These are phyloP conservation scores for Shargacucullia verbasci DNA, from an alignment of 2,888 invertebrate species.

Conservation along the genomic window DNA sequence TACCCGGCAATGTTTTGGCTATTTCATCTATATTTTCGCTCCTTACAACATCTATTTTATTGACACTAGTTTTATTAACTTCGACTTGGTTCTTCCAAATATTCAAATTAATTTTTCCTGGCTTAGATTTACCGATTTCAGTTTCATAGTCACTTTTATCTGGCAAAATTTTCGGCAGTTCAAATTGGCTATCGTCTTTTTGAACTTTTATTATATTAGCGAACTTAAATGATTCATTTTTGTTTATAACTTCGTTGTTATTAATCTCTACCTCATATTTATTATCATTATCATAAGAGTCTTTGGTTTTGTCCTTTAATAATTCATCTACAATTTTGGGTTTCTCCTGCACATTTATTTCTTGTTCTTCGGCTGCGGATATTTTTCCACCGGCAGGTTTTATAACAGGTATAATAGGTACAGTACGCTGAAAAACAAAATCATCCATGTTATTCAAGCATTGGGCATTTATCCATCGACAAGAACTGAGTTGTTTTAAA, in stretches of 20 bases:
- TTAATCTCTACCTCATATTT: conserved; percentile 34
- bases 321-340: conserved; percentile 73
- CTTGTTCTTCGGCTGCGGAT: conserved; percentile 43
- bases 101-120: conserved; percentile 46
- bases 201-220: neutral
- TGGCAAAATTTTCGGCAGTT: conserved; percentile 5
- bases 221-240: conserved; percentile 14
- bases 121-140: conserved; percentile 41
- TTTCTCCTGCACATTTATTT: conserved; percentile 25
- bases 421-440: conserved; percentile 59
- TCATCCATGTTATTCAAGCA: neutral
- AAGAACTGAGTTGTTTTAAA: no score
- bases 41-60: conserved; percentile 27
- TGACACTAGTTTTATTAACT: conserved; percentile 37
- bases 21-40: conserved; percentile 32
- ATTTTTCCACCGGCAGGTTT: conserved; percentile 15
- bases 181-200: neutral
- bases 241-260: conserved; percentile 24
- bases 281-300: conserved; percentile 11
- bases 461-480: no score
- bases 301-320: conserved; percentile 56
- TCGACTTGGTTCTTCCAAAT: conserved; percentile 48
- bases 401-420: conserved; percentile 28
- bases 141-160: conserved; percentile 22
- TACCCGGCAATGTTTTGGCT: conserved; percentile 22